Evolutionary conservation across 2,888 invertebrate genomes (phyloP), one percentile per base, ranked within the genome.

Genomic region (Meliscaeva auricollis): DNA sequence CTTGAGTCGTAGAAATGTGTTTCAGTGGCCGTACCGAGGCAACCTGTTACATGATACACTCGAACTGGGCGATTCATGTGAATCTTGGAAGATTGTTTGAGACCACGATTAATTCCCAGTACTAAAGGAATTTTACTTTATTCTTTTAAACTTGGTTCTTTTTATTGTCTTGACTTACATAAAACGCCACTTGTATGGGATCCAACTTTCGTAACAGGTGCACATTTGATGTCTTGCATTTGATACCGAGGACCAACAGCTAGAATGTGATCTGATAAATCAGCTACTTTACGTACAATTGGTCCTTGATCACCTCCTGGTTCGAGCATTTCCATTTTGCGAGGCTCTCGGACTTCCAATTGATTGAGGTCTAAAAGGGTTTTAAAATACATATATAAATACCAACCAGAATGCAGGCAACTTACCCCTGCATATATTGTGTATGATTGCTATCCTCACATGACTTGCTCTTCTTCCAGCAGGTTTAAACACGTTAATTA

Each of bases 401-500:
- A 26, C 26, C n/a, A n/a, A n/a, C n/a, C n/a, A n/a, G n/a, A n/a
- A n/a, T n/a, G n/a, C n/a, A n/a, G n/a, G n/a, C 26, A 26, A 26
- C 90, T 93, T 93, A 96, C 97, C 96, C 94, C 93, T 92, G 89
- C 95, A 95, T 77, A 97, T 90, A 90, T 96, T 95, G 46, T 92
- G 90, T 82, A 94, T 91, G 54, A 97, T 91, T 2, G 93, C 94
- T 62, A 93, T 92, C 88, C 94, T 93, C 0, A 96, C 92, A 89
- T 93, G 93, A 20, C 89, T 89, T 0, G 94, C 91, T 50, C 93
- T 92, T 41, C 95, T 92, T 68, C 94, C 94, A 0, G 95, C 90
- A 13, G 97, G 96, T 91, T 98, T 98, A 88, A 96, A 97, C 13
- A 97, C 92, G 91, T 96, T 96, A 81, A 97, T 92, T 7, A 97